Evolutionary conservation across 2,113 vertebrate species (phyloP).

Genomic region (Sus scrofa): DNA sequence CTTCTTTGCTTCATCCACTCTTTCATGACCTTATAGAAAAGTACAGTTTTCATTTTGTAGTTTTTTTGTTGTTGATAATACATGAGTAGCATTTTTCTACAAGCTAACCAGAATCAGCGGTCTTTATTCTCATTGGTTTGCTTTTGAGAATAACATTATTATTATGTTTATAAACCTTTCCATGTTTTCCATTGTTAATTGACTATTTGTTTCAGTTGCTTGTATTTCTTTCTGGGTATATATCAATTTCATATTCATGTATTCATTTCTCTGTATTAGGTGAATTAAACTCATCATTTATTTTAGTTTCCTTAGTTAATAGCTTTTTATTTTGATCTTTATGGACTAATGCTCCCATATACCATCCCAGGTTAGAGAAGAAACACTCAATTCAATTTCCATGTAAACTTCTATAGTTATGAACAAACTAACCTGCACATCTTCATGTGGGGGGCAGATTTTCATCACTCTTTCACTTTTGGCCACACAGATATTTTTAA

Average conservation of each 20-base stretch:
- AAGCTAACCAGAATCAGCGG: background rate
- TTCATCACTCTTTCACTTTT: too few species aligned
- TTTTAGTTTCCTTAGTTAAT: too few species aligned
- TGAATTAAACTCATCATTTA: too few species aligned
- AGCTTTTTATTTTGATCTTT: too few species aligned
- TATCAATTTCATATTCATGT: background rate
- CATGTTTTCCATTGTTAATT: background rate
- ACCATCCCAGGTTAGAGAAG: too few species aligned
- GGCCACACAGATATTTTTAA: too few species aligned
- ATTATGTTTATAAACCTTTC: background rate
- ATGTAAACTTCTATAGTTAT: too few species aligned
- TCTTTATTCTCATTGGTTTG: background rate
- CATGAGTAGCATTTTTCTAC: background rate
- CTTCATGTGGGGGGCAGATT: too few species aligned
- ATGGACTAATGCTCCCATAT: too few species aligned
- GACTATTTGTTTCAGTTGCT: background rate
- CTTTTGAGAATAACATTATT: conserved; percentile 1
- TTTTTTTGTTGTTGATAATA: background rate
- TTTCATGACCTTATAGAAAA: background rate
- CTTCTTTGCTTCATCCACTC: background rate
- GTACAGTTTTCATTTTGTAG: background rate
- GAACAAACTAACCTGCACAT: too few species aligned
- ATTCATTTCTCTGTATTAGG: too few species aligned
- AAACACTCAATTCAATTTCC: too few species aligned
- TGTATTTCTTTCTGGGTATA: background rate